Evolutionary conservation across 2,888 invertebrate genomes (phyloP).

Genomic region (Orthosia gothica): DNA sequence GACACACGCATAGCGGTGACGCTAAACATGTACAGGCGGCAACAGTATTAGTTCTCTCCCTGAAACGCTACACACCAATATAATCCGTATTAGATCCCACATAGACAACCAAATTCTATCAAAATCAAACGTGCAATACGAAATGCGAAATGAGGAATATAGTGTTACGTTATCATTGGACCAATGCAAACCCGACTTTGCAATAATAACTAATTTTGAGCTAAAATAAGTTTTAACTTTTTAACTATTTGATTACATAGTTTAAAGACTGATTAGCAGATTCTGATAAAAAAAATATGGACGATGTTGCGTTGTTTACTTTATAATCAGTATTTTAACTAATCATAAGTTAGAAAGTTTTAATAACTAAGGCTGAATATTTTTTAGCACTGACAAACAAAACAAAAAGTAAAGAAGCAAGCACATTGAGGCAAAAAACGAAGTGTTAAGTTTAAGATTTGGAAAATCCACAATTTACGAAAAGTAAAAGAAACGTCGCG

Average conservation of each 20-base stretch:
- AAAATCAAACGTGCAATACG: not conserved
- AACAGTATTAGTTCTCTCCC: slow-evolving; percentile 19
- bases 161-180: not conserved
- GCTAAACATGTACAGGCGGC: slow-evolving; percentile 24
- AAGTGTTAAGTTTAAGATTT: slow-evolving; percentile 4
- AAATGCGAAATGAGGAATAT: too few relatives aligned
- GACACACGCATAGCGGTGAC: slow-evolving; percentile 34
- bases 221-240: too few relatives aligned
- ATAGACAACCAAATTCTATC: slow-evolving; percentile 17
- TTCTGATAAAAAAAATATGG: too few relatives aligned
- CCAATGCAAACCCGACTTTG: not conserved
- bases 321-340: too few relatives aligned
- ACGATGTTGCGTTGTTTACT: too few relatives aligned
- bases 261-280: too few relatives aligned
- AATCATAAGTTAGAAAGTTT: too few relatives aligned
- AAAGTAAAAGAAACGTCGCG: slow-evolving; percentile 40
- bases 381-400: too few relatives aligned
- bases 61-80: slow-evolving; percentile 16
- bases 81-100: slow-evolving; percentile 22
- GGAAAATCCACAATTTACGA: slow-evolving; percentile 17
- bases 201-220: not conserved
- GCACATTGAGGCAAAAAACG: not conserved
- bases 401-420: slow-evolving; percentile 2
- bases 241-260: too few relatives aligned
- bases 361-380: too few relatives aligned